Evolutionary conservation across 2,888 invertebrate species (phyloP).

Genomic region (Lithodes maja): DNA sequence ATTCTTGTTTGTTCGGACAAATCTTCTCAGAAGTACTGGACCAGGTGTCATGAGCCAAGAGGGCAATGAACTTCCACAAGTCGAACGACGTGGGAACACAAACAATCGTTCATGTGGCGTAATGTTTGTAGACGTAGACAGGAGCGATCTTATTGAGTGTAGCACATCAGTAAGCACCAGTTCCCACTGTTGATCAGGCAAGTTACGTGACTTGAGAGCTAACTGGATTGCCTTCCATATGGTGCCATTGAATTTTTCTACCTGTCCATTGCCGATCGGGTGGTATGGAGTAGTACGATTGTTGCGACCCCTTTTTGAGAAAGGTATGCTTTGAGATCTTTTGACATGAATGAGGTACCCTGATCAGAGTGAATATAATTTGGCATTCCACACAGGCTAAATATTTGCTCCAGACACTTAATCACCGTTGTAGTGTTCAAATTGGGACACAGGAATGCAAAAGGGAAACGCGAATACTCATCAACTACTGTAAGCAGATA

Average conservation of each 20-base stretch:
- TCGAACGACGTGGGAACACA: conserved; percentile 8
- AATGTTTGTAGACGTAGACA: conserved; percentile 13
- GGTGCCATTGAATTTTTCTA: not conserved
- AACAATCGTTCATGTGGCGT: conserved; percentile 20
- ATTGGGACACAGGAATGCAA: conserved; percentile 36
- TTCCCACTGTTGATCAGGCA: not conserved
- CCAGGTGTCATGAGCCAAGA: not conserved
- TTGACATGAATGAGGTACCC: too few relatives aligned
- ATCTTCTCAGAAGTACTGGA: not conserved
- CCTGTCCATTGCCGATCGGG: not conserved
- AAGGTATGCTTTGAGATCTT: too few relatives aligned
- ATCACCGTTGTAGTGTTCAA: conserved; percentile 27
- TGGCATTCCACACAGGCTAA: too few relatives aligned
- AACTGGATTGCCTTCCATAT: not conserved
- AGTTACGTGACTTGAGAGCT: not conserved
- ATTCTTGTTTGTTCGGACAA: not conserved
- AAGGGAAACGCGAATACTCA: conserved; percentile 27
- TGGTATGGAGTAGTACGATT: not conserved
- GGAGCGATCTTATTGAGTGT: conserved; percentile 62
- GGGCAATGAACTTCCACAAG: not conserved
- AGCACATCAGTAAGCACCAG: conserved; percentile 32
- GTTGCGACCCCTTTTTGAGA: too few relatives aligned
- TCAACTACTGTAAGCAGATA: conserved; percentile 57
- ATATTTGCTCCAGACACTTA: not conserved
- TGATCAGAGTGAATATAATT: too few relatives aligned